Percentiles rank a stretch among this genome's conserved stretches.
Conservation (phyloP, 2,113 vertebrate genomes). For the Toxotes jaculatrix region DNA sequence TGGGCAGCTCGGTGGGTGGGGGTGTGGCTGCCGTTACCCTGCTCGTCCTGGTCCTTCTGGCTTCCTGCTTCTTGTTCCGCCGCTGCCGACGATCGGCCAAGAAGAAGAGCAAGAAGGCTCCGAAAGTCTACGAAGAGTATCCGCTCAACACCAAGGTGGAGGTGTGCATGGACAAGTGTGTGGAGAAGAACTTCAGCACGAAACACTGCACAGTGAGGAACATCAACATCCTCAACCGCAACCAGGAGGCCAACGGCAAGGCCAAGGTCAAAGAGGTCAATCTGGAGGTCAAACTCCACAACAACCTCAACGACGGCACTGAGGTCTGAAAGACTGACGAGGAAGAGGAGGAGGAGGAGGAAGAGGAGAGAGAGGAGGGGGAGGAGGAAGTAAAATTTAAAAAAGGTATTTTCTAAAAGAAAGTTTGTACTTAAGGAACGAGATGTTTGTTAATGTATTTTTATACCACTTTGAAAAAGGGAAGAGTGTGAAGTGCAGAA, state of each 20-base stretch:
- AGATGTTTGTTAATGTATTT: slow-evolving; percentile 86
- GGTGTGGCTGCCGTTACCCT: slow-evolving; percentile 87
- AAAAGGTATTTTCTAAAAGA: slow-evolving; percentile 82
- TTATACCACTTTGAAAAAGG: slow-evolving; percentile 82
- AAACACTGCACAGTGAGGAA: slow-evolving; percentile 90
- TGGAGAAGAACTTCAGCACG: slow-evolving; percentile 85
- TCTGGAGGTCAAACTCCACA: slow-evolving; percentile 93
- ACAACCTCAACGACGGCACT: slow-evolving; percentile 93
- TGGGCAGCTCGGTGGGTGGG: slow-evolving; percentile 89
- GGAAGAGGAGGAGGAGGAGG: neutral
- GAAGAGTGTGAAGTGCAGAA: slow-evolving; percentile 64
- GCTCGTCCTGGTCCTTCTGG: slow-evolving; percentile 86
- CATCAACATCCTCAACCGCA: slow-evolving; percentile 86
- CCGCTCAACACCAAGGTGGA: slow-evolving; percentile 94
- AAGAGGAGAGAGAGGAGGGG: neutral
- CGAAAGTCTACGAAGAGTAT: slow-evolving; percentile 83
- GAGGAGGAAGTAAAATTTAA: neutral
- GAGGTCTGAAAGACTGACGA: slow-evolving; percentile 86
- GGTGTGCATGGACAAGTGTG: slow-evolving; percentile 83
- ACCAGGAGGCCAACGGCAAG: slow-evolving; percentile 65
- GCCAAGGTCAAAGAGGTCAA: slow-evolving; percentile 91
- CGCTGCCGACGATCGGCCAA: slow-evolving; percentile 81
- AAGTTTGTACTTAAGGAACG: slow-evolving; percentile 80
- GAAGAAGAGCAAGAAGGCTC: slow-evolving; percentile 70
- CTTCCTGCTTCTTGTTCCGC: slow-evolving; percentile 86